A percentile compares a stretch with the other conserved stretches of the same genome.
phyloP scores from a whole-genome alignment of 2,113 vertebrate genomes.

The Ceratotherium simum region DNA sequence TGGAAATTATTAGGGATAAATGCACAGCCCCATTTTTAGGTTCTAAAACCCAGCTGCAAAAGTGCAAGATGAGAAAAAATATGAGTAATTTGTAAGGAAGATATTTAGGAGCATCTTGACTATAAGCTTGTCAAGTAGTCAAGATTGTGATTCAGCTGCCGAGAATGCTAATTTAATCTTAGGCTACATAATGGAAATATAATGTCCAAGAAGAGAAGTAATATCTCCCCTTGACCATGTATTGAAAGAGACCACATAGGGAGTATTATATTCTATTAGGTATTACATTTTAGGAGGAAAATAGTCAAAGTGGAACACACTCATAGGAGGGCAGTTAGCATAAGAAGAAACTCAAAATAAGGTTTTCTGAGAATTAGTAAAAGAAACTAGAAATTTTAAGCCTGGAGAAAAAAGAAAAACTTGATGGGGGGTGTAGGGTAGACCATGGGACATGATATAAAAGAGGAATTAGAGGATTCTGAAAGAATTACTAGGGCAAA shows the following conservation, averaged over 20 bases:
- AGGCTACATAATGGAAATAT: constrained; percentile 30
- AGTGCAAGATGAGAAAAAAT: neutral
- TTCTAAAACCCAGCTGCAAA: constrained; percentile 1
- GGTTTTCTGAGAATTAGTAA: neutral
- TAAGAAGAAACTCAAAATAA: neutral
- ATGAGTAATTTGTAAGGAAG: neutral
- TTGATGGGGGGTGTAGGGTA: neutral
- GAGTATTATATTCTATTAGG: neutral
- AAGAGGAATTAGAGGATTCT: neutral
- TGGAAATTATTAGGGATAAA: neutral
- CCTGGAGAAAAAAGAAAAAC: neutral
- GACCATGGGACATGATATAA: neutral
- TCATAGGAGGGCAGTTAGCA: neutral
- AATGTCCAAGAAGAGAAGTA: constrained; percentile 32
- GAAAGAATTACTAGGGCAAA: neutral
- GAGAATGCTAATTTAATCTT: constrained; percentile 57
- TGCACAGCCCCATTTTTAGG: neutral
- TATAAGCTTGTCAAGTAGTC: constrained; percentile 5
- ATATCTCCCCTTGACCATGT: neutral
- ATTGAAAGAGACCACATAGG: neutral
- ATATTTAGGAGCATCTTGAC: constrained; percentile 45
- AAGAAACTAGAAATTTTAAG: constrained; percentile 9
- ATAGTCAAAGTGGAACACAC: neutral
- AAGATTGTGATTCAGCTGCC: neutral
- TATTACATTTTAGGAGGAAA: neutral